Evolutionary conservation across 2,797 vertebrate species (phyloP).

Genomic region (Cichlasoma orientale): DNA sequence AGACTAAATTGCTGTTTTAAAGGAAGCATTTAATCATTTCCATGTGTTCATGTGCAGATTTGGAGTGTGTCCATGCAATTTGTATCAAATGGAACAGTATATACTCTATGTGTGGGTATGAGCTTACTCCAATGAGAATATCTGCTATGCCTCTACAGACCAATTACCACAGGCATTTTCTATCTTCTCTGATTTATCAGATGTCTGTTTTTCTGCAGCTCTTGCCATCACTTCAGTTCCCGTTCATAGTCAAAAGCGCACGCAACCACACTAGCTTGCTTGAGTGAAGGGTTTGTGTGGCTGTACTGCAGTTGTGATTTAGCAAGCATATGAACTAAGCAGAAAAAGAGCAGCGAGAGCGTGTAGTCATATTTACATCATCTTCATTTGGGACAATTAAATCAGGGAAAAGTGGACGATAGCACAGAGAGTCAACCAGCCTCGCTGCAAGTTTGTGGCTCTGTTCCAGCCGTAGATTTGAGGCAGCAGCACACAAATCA

Average conservation of each 20-base stretch:
- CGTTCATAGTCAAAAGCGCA: slow-evolving; percentile 3
- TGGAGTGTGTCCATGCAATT: not conserved
- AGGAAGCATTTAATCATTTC: slow-evolving; percentile 44
- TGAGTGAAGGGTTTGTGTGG: slow-evolving; percentile 6
- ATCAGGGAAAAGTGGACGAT: slow-evolving; percentile 28
- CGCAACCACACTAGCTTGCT: slow-evolving; percentile 36
- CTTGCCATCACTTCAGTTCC: slow-evolving; percentile 17
- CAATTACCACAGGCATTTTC: slow-evolving; percentile 31
- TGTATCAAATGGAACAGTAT: slow-evolving; percentile 1
- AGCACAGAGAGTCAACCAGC: slow-evolving; percentile 27
- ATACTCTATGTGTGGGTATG: not conserved
- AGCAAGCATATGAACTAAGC: not conserved
- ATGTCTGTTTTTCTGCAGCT: slow-evolving; percentile 17
- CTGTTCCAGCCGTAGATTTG: slow-evolving; percentile 62
- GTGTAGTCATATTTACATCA: slow-evolving; percentile 50
- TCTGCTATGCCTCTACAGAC: not conserved
- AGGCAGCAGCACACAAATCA: slow-evolving; percentile 78
- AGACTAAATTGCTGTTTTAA: slow-evolving; percentile 34
- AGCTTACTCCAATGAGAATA: slow-evolving; percentile 13
- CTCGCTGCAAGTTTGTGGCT: slow-evolving; percentile 67
- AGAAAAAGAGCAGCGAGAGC: slow-evolving; percentile 5
- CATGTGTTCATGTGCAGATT: slow-evolving; percentile 12
- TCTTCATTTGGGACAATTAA: slow-evolving; percentile 64
- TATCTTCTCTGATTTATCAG: slow-evolving; percentile 41
- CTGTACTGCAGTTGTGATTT: not conserved